phyloP scores from a whole-genome alignment of 2,888 invertebrate genomes.

The Dynastes grantii region DNA sequence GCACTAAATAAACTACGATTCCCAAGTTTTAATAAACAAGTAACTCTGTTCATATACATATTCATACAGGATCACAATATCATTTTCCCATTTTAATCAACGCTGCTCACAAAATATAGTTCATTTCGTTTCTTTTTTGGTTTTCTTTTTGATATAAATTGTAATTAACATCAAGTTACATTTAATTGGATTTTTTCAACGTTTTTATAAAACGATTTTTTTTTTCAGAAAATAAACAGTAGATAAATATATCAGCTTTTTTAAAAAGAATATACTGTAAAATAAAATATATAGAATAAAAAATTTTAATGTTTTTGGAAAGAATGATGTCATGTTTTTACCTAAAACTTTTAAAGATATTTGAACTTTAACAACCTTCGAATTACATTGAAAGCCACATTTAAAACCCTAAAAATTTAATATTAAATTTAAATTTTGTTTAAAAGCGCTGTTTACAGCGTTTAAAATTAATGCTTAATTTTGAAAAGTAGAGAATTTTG shows the following conservation, averaged over 20 bases:
- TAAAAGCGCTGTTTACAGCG: too few species aligned
- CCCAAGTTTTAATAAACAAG: too few species aligned
- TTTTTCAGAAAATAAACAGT: conserved; percentile 39
- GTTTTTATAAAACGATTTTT: conserved; percentile 31
- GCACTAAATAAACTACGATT: too few species aligned
- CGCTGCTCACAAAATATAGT: conserved; percentile 33
- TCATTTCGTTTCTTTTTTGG: conserved; percentile 7
- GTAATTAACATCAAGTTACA: conserved; percentile 12
- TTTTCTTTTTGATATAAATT: conserved; percentile 28
- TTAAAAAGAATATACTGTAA: conserved; percentile 30
- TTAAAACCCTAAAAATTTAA: too few species aligned
- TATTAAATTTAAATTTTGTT: too few species aligned
- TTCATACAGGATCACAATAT: conserved; percentile 17
- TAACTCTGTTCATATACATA: too few species aligned
- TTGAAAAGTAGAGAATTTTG: too few species aligned
- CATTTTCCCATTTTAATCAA: conserved; percentile 19
- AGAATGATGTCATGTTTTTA: conserved; percentile 79
- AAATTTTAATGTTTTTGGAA: conserved; percentile 68
- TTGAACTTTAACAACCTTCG: too few species aligned
- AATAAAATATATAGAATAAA: conserved; percentile 44
- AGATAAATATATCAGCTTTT: conserved; percentile 7
- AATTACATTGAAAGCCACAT: too few species aligned
- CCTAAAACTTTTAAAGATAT: conserved; percentile 70
- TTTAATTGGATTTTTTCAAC: conserved; percentile 27
- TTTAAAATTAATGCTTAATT: too few species aligned